Evolutionary conservation across 53 echinoderm and acorn worm species (phyloP).

Genomic region (Mesocentrotus franciscanus): DNA sequence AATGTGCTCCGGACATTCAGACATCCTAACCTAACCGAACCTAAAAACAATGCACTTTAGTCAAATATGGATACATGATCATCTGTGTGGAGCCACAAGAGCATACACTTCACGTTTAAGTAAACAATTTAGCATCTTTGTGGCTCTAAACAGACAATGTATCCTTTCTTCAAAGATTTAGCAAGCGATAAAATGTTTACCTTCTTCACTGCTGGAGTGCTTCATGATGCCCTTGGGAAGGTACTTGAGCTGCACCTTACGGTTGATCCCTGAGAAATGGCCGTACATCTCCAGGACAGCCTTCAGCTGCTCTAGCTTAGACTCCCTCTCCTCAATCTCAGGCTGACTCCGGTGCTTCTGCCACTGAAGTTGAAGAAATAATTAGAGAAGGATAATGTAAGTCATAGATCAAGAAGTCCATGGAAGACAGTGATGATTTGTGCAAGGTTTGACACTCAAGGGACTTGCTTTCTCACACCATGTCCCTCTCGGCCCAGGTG

Average conservation of each 20-base stretch:
- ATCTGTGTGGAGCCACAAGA: too few relatives aligned
- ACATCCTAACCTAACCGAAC: too few relatives aligned
- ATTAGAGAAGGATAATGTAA: background rate
- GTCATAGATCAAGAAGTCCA: background rate
- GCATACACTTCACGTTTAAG: too few relatives aligned
- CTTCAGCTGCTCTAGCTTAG: slow-evolving; percentile 94
- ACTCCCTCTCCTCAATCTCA: slow-evolving; percentile 94
- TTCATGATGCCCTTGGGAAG: slow-evolving; percentile 83
- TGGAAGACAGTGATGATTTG: background rate
- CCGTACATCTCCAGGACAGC: slow-evolving; percentile 99
- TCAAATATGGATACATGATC: background rate
- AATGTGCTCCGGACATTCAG: too few relatives aligned
- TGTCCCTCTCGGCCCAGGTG: too few relatives aligned
- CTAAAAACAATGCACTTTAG: background rate
- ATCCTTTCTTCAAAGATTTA: background rate
- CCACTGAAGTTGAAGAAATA: slow-evolving; percentile 26
- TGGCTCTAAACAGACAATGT: background rate
- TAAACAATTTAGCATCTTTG: too few relatives aligned
- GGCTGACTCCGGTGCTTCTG: slow-evolving; percentile 80
- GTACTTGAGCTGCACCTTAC: slow-evolving; percentile 96
- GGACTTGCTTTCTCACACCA: background rate
- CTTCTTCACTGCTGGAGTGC: slow-evolving; percentile 98
- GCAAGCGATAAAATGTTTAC: slow-evolving; percentile 41
- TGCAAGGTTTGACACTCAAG: background rate
- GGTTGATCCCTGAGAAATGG: slow-evolving; percentile 97